phyloP scores from a whole-genome alignment of 2,888 invertebrate species.

The Steromphala cineraria region DNA sequence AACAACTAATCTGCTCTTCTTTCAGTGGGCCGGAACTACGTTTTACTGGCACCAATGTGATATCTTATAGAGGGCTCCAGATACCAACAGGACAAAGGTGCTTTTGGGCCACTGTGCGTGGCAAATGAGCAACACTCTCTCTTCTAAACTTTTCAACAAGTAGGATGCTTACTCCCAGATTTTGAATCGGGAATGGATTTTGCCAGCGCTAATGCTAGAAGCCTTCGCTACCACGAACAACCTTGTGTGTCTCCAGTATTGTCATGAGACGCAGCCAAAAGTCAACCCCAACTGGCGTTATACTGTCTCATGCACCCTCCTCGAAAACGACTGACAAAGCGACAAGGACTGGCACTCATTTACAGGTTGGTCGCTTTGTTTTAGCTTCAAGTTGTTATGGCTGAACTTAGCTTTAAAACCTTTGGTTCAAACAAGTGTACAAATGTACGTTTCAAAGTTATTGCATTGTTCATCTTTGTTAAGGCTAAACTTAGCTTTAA shows the following conservation, averaged over 20 bases:
- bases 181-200: slow-evolving; percentile 1
- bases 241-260: background rate
- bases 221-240: background rate
- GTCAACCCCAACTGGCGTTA: background rate
- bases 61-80: no score
- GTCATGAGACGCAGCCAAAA: background rate
- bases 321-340: background rate
- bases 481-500: no score
- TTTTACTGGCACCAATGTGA: no score
- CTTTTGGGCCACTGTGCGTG: no score
- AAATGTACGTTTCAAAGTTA: no score
- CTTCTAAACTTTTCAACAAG: background rate
- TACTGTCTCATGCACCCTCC: background rate
- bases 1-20: no score
- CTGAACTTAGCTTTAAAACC: no score
- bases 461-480: no score
- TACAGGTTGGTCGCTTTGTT: background rate
- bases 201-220: background rate
- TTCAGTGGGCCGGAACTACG: no score
- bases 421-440: no score
- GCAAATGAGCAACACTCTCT: background rate
- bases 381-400: no score
- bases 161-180: background rate
- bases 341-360: background rate
- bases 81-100: no score